phyloP scores from a whole-genome alignment of 30 jellyfish, hydroid and myxozoan species.

The Phacellophora camtschatica region DNA sequence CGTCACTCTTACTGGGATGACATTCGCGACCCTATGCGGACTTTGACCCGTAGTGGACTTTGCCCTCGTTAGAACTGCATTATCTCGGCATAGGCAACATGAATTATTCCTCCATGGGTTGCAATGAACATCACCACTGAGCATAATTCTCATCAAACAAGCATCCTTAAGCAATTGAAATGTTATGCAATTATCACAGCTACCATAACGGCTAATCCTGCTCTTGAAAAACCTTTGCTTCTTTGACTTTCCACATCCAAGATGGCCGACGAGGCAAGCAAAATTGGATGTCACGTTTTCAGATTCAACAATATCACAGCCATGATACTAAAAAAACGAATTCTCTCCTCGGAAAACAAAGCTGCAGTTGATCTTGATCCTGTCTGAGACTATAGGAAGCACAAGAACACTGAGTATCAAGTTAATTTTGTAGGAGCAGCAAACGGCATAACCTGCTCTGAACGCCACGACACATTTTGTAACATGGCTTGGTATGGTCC shows the following conservation, averaged over 20 bases:
- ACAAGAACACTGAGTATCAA: conserved; percentile 17
- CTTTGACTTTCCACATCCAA: not conserved
- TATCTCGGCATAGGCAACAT: not conserved
- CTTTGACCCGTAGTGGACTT: conserved; percentile 2
- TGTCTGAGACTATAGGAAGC: not conserved
- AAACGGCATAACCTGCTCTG: conserved; percentile 6
- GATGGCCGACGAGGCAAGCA: not conserved
- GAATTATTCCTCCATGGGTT: not conserved
- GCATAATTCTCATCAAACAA: not conserved
- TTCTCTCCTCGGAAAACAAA: conserved; percentile 12
- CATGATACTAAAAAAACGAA: not conserved
- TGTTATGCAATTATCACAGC: not conserved
- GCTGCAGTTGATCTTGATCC: not conserved
- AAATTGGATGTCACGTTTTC: not conserved
- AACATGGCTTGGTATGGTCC: conserved; percentile 24
- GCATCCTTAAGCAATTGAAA: not conserved
- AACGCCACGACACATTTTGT: too few relatives aligned
- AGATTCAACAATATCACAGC: not conserved
- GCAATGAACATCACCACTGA: conserved; percentile 10
- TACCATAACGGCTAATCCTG: conserved; percentile 6
- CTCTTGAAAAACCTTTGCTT: not conserved
- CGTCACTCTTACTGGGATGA: conserved; percentile 48
- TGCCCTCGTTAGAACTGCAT: not conserved
- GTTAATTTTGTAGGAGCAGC: conserved; percentile 22
- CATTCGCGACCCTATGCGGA: not conserved